Evolutionary conservation across 2,113 vertebrate genomes (phyloP).

Genomic region (Herpetotheres cachinnans): DNA sequence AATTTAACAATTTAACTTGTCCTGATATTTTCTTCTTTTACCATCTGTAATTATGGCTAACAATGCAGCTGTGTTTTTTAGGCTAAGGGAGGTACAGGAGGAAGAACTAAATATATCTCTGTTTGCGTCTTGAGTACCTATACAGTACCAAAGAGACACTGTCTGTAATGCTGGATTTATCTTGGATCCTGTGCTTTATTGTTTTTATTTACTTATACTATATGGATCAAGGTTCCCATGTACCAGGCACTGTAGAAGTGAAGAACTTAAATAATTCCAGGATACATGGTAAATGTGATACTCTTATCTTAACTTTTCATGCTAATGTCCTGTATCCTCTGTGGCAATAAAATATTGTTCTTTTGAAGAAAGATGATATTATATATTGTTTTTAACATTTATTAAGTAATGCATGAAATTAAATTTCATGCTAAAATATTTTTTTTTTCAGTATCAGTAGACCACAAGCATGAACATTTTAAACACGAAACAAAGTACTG

Average conservation of each 20-base stretch:
- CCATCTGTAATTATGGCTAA: not conserved
- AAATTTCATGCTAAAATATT: slow-evolving; percentile 20
- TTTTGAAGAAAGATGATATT: not conserved
- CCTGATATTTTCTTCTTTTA: not conserved
- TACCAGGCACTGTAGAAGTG: not conserved
- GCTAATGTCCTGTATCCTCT: not conserved
- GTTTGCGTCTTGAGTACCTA: not conserved
- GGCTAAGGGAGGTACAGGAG: not conserved
- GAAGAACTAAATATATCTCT: not conserved
- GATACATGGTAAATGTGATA: not conserved
- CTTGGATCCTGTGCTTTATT: not conserved
- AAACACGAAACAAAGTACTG: not conserved
- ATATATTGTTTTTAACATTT: not conserved
- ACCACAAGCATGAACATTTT: not conserved
- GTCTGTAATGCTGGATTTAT: not conserved
- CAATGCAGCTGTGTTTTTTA: not conserved
- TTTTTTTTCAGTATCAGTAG: slow-evolving; percentile 7
- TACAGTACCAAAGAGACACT: not conserved
- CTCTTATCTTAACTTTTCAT: not conserved
- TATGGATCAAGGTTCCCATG: not conserved
- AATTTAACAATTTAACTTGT: not conserved
- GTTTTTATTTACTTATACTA: not conserved
- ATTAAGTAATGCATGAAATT: slow-evolving; percentile 42
- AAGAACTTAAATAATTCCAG: not conserved
- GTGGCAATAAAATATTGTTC: not conserved